Base-by-base conservation (phyloP, 2,888 invertebrate species). In the Eristalis pertinax region DNA sequence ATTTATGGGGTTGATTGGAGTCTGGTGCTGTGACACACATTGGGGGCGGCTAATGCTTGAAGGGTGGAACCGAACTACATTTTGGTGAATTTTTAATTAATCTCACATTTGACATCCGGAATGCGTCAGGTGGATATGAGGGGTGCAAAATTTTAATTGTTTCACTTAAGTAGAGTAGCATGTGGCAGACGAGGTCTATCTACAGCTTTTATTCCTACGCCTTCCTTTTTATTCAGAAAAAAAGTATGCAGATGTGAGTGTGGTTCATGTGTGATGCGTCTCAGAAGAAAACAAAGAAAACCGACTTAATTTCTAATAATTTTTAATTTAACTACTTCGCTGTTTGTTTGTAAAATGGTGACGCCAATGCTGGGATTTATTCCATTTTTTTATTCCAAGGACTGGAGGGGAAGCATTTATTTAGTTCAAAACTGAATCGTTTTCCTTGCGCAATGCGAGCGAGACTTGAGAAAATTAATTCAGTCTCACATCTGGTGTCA, bases 401-500 rank as follows among this genome's bases (percentile, higher is more conserved):
- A 8, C 5, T 8, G 4, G 24, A 26, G 15, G 26, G 13, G 26
- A 2, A 26, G 10, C n/a, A 60, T 32, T 32, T 10, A 56, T 10
- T 67, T 43, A 43, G n/a, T 32, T 8, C n/a, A 41, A 60, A 35
- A 72, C 26, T 35, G 43, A 35, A 26, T 58, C 19, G 35, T 35
- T 32, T 24, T 19, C 8, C 50, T 50, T 50, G 15, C 1, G 24
- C n/a, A 19, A 32, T 63, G 58, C 22, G 29, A 32, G 26, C 58
- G 56, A 19, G 38, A 68, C 29, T 69, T 56, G 63, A 63, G 32
- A 82, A 72, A 77, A 77, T 83, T 82, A 76, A 77, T 83, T 77
- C 77, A 67, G 77, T 77, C 64, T 32, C 83, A 73, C 83, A 83
- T 77, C 83, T 83, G 83, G 83, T 67, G 72, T 22, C 67, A 68